Evolutionary conservation across 2,888 invertebrate species (phyloP).

Genomic region (Drosophila macrothrix): DNA sequence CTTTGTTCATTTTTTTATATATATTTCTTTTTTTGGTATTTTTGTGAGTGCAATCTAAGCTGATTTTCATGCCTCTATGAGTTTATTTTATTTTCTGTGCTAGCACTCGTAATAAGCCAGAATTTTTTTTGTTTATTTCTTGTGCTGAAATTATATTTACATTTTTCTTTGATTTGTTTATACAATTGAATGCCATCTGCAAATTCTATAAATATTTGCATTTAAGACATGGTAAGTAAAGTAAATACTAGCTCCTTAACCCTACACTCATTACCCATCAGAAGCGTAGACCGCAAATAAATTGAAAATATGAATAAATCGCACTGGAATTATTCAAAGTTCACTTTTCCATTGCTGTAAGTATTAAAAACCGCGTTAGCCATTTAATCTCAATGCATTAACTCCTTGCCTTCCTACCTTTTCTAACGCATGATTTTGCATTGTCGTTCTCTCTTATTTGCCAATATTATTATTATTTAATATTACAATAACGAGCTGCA

Average conservation of each 20-base stretch:
- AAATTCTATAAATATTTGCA: not conserved
- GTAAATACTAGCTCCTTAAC: not conserved
- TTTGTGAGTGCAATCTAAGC: conserved; percentile 4
- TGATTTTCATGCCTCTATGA: not conserved
- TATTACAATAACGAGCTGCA: not conserved
- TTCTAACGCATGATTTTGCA: not conserved
- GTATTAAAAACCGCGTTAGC: not conserved
- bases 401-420: not conserved
- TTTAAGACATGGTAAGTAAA: not conserved
- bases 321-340: not conserved
- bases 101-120: not conserved
- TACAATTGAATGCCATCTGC: not conserved
- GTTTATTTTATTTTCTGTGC: not conserved
- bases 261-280: too few species aligned
- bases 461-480: not conserved
- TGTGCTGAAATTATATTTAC: not conserved
- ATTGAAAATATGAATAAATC: not conserved
- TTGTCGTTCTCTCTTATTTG: not conserved
- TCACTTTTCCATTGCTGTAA: not conserved
- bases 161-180: not conserved
- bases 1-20: not conserved
- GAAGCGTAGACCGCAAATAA: not conserved
- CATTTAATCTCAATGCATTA: not conserved
- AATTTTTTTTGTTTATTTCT: not conserved
- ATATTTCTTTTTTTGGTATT: not conserved